Evolutionary conservation across 2,888 invertebrate genomes (phyloP), one percentile per base, ranked within the genome.

Genomic region (Pasiphila rectangulata): DNA sequence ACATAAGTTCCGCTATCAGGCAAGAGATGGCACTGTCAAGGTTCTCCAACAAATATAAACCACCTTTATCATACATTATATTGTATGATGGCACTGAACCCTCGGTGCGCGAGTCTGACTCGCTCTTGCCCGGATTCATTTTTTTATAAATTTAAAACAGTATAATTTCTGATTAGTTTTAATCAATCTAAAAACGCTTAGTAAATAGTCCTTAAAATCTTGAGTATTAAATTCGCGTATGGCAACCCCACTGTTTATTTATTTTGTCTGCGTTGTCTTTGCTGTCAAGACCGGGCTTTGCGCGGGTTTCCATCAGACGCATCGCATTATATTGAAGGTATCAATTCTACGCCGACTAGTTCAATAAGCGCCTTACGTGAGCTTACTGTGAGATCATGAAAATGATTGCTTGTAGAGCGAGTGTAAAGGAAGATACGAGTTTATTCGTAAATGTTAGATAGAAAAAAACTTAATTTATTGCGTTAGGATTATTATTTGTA

Each of bases 181-280:
- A n/a, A n/a, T n/a, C n/a, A n/a, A n/a, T n/a, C n/a, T n/a, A n/a
- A n/a, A n/a, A n/a, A n/a, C n/a, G n/a, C n/a, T n/a, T n/a, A n/a
- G n/a, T n/a, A n/a, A 27, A 27, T 4, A 27, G 1, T 7, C 6
- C n/a, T 6, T 16, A 19, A 32, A n/a, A 32, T 6, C 1, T n/a
- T n/a, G n/a, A n/a, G n/a, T n/a, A n/a, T n/a, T 2, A 9, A 32
- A 9, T 10, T 32, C 17, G 17, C 0, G 6, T 29, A 12, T 32
- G 56, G 55, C 79, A 59, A 53, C 53, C 45, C 52, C 79, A 67
- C 71, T 76, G 45, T 52, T 48, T 79, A 84, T 83, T 85, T 86
- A 81, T 85, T 83, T 85, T 79, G 81, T 83, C 80, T 85, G 72
- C 76, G 79, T 79, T 85, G 81, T 84, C 80, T 86, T 80, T 83